Evolutionary conservation across 1,140 invertebrate genomes (phyloP).

Genomic region (Sarcophaga bullata): DNA sequence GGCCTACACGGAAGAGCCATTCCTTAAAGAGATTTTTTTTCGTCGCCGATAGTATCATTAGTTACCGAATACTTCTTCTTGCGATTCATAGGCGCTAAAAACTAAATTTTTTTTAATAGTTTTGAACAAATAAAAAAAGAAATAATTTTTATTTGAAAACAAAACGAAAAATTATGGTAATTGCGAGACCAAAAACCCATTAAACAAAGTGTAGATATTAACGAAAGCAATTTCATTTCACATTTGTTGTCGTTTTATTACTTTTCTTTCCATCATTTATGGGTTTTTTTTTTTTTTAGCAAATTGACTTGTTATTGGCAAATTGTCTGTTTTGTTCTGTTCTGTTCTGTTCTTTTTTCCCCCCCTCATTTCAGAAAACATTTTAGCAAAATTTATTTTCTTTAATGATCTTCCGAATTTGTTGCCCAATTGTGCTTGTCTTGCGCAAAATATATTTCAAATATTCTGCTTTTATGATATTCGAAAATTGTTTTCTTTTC

Average conservation of each 20-base stretch:
- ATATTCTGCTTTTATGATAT: neutral
- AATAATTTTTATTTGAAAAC: too few species aligned
- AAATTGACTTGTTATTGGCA: neutral
- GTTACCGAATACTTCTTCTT: too few species aligned
- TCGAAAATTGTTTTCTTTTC: neutral
- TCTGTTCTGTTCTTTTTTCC: neutral
- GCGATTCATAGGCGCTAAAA: too few species aligned
- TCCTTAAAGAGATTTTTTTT: too few species aligned
- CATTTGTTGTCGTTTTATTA: neutral
- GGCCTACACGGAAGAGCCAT: too few species aligned
- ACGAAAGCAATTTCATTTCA: neutral
- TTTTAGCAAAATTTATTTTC: constrained; percentile 30
- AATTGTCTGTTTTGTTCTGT: neutral
- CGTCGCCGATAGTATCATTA: too few species aligned
- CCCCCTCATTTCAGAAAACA: neutral
- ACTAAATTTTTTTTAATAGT: too few species aligned
- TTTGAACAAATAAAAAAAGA: too few species aligned
- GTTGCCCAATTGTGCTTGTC: neutral
- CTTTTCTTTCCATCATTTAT: neutral
- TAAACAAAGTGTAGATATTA: too few species aligned
- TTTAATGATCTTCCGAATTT: neutral
- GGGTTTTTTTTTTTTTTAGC: neutral
- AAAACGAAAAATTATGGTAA: too few species aligned
- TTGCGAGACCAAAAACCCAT: too few species aligned
- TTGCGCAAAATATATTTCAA: neutral